phyloP scores from a whole-genome alignment of 1,140 invertebrate genomes.

The Agrypnia vestita region DNA sequence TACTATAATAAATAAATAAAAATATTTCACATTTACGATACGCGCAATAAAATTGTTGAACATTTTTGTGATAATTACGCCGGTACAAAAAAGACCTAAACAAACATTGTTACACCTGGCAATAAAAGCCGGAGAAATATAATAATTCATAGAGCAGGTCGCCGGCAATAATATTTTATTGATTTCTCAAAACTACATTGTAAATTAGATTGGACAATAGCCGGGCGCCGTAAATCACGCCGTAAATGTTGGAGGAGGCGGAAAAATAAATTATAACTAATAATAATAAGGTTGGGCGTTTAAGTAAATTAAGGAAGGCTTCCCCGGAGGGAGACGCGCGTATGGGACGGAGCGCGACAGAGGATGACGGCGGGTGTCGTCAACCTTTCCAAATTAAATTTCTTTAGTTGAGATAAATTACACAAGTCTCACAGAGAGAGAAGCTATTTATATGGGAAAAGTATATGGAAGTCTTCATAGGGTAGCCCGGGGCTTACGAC shows the following conservation, averaged over 20 bases:
- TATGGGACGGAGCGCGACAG: neutral
- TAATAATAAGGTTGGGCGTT: conserved; percentile 17
- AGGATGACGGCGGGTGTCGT: neutral
- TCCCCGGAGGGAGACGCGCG: conserved; percentile 5
- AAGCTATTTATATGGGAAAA: too few species aligned
- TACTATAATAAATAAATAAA: too few species aligned
- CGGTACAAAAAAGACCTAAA: too few species aligned
- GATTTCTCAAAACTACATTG: conserved; percentile 17
- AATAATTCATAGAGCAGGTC: neutral
- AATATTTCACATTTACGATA: too few species aligned
- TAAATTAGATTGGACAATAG: conserved; percentile 15
- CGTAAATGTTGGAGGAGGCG: conserved; percentile 14
- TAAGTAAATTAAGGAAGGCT: conserved; percentile 21
- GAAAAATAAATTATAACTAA: conserved; percentile 23
- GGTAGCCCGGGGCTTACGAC: too few species aligned
- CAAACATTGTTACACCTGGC: too few species aligned
- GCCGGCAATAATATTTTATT: neutral
- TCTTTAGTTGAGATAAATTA: neutral
- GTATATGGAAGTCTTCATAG: too few species aligned
- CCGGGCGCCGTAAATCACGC: neutral
- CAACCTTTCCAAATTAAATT: conserved; percentile 4
- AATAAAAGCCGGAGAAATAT: too few species aligned
- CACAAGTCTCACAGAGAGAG: too few species aligned
- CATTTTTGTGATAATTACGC: too few species aligned
- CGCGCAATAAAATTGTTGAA: too few species aligned